Base-by-base conservation (phyloP, 2,113 vertebrate species). In the Chloebia gouldiae region DNA sequence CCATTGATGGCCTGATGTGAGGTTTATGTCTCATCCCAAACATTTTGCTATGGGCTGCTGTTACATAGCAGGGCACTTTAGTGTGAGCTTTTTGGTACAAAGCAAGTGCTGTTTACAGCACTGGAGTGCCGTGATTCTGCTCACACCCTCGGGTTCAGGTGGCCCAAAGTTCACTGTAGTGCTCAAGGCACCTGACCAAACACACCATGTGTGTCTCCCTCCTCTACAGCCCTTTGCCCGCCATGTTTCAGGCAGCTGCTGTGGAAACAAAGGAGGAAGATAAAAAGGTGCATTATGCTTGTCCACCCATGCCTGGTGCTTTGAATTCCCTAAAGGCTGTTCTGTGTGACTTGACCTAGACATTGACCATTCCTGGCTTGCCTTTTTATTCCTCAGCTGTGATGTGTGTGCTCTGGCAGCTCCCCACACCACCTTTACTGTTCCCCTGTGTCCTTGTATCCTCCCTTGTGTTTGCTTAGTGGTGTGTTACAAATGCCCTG, bases 51-150 rank as follows among this genome's bases (percentile, higher is more conserved):
- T 25, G 45, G 30, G 11, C 39, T 68, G 24, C 70, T 76, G 53
- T 81, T 59, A 37, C 37, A 8, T 3, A 44, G 44, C 63, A 37
- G 39, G 33, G 30, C 39, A 23, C 11, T 54, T 78, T 1, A 18
- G 14, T 4, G 47, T 13, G 33, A 59, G 11, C 15, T 28, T 81
- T 71, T 24, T 35, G n/a, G 33, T 19, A 54, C 45, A 73, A 59
- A 92, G 35, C 20, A 8, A 39, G 39, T 5, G 63, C 19, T 92
- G 63, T 69, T 93, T 22, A 45, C 39, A 53, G 56, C 42, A 33
- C 39, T 59, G 0, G 7, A 69, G 25, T 17, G 30, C 64, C 44
- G 15, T 0, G 1, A 6, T 70, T 51, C 75, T 59, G 56, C 42
- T 81, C 60, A 83, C 6, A 9, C 13, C 47, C 77, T 80, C 0